Evolutionary conservation across 1,140 invertebrate genomes (phyloP), one percentile per base, ranked within the genome.

Genomic region (Chironomus striatipennis): DNA sequence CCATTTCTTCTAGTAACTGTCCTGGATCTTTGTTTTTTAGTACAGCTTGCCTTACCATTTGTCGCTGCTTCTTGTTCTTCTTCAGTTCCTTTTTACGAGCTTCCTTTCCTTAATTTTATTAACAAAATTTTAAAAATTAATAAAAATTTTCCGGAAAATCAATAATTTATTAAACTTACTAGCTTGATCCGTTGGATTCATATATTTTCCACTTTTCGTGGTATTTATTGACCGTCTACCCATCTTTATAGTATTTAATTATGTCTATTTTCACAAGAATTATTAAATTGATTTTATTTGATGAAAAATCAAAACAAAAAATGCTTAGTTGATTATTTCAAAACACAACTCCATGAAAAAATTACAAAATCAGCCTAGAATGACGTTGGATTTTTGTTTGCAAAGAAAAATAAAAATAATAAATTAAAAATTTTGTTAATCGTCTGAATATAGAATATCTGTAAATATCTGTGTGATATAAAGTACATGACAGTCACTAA

Each of bases 141-240:
- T 42, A 43, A 47, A 67, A 15, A 67, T 64, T 75, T 73, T 76
- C 76, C 75, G 47, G 47, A n/a, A 57, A n/a, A 57, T n/a, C 12
- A 57, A 67, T 3, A 75, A 75, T 72, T 67, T 74, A 74, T 47
- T n/a, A 15, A 82, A 93, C 94, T 93, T 90, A 96, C 95, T 86
- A 75, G 96, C 96, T 91, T 98, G 96, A 85, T 99, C 97, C 6
- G 96, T 98, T 21, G 97, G 97, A 85, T 99, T 98, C 96, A 98
- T 98, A 79, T 97, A 98, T 89, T 98, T 98, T 81, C 97, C 97
- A 96, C 96, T 98, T 88, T 98, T 98, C 42, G 97, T 98, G 90
- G 95, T 97, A 86, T 97, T 98, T 78, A 98, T 98, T 72, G 95
- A 97, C 78, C 96, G 87, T 76, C 95, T 89, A 74, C 96, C 96